phyloP scores from a whole-genome alignment of 2,797 vertebrate genomes.

The Micrastur ruficollis region DNA sequence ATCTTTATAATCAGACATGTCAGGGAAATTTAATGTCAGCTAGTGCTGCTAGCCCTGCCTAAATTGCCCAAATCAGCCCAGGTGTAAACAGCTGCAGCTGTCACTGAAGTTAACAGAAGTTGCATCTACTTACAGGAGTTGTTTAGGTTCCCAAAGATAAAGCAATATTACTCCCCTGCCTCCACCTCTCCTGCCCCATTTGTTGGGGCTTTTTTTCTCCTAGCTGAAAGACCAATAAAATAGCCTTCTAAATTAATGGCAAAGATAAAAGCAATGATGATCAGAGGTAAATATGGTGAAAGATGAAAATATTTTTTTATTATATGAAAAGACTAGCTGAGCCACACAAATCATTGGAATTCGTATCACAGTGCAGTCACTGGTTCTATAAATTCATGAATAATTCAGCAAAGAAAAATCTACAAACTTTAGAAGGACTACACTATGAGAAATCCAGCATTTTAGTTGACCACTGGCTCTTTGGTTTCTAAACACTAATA shows the following conservation, averaged over 20 bases:
- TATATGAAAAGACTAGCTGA: not conserved
- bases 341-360: not conserved
- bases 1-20: not conserved
- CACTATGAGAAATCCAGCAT: not conserved
- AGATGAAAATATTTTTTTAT: not conserved
- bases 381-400: not conserved
- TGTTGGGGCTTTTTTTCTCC: not conserved
- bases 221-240: not conserved
- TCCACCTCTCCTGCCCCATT: accelerated
- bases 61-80: not conserved
- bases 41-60: not conserved
- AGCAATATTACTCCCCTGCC: not conserved
- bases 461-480: not conserved
- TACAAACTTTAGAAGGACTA: not conserved
- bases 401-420: not conserved
- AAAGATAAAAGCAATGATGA: not conserved
- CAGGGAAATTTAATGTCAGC: not conserved
- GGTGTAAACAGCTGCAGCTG: not conserved
- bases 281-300: not conserved
- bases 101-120: not conserved
- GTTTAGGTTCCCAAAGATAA: not conserved
- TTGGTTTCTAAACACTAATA: not conserved
- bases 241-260: not conserved
- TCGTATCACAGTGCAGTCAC: not conserved
- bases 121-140: not conserved